Base-by-base conservation (phyloP, 2,113 vertebrate species). In the Anguilla japonica region DNA sequence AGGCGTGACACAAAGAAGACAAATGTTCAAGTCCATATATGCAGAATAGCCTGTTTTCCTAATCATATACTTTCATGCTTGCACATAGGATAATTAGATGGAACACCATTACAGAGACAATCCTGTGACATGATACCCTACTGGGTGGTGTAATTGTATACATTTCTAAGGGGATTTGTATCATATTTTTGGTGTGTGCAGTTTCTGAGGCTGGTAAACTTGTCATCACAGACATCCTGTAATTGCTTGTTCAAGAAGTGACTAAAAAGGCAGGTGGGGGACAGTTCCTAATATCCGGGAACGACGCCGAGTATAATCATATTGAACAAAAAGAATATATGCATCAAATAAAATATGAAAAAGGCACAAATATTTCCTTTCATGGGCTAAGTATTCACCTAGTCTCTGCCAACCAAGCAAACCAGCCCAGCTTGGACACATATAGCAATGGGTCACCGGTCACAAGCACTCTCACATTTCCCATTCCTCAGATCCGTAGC, bases 321-420 rank as follows among this genome's bases (percentile, higher is more conserved):
- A 91, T 93, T 94, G 93, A 95, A 96, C 92, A 96, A 95, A 96
- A 93, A 93, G 95, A 96, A 95, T 96, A 94, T 95, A 95, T 96
- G 94, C 93, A 96, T 95, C 95, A 95, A 95, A 95, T 95, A 95
- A 93, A 95, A 93, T 92, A 93, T 93, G 91, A 95, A 93, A 95
- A 90, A 94, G 92, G 91, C 92, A 94, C 92, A 94, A 94, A 95
- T 95, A 94, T 92, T 93, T 93, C 92, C 92, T 91, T 95, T 94
- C 95, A 95, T 92, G 93, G 92, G 91, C 94, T 92, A 94, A 94
- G 92, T 92, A 91, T 93, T 93, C 91, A 93, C 93, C 94, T 93
- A 90, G 86, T 88, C 63, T 89, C 83, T 87, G 91, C 89, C 89
- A 90, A 41, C 50, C 29, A 50, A 43, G 40, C 67, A 89, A 93